phyloP scores from a whole-genome alignment of 2,888 invertebrate genomes.

The Drosophila fungiperda region DNA sequence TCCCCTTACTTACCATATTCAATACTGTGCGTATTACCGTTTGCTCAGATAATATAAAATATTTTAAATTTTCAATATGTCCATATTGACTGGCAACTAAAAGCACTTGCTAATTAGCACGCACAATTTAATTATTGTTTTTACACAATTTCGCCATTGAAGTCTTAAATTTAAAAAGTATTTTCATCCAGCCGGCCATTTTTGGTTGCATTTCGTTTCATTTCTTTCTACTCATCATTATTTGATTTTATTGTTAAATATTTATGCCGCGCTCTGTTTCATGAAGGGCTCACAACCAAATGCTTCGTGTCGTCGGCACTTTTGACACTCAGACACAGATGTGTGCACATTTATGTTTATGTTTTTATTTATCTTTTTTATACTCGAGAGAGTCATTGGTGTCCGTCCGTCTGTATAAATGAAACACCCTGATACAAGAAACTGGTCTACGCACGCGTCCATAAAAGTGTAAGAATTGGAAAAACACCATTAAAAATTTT shows the following conservation, averaged over 20 bases:
- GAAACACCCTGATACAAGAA: too few relatives aligned
- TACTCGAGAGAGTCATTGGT: slow-evolving; percentile 10
- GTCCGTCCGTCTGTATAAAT: background rate
- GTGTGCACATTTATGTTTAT: slow-evolving; percentile 25
- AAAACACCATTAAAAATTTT: too few relatives aligned
- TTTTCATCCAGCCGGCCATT: slow-evolving; percentile 31
- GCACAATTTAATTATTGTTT: slow-evolving; percentile 33
- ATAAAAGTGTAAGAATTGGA: background rate
- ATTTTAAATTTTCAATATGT: background rate
- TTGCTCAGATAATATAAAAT: background rate
- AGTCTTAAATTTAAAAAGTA: slow-evolving; percentile 18
- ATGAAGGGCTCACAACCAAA: slow-evolving; percentile 44
- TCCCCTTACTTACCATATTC: background rate
- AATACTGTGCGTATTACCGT: background rate
- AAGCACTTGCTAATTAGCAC: slow-evolving; percentile 50
- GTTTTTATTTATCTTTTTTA: slow-evolving; percentile 44
- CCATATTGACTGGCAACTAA: background rate
- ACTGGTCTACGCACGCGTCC: background rate
- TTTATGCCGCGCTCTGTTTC: slow-evolving; percentile 20
- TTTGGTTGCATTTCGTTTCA: slow-evolving; percentile 33
- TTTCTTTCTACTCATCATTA: slow-evolving; percentile 6
- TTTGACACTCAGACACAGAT: slow-evolving; percentile 52
- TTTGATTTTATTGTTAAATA: slow-evolving; percentile 37
- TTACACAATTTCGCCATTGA: slow-evolving; percentile 22
- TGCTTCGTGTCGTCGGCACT: slow-evolving; percentile 69